Conservation (phyloP, 2,888 invertebrate species). For the Clostera curtula region DNA sequence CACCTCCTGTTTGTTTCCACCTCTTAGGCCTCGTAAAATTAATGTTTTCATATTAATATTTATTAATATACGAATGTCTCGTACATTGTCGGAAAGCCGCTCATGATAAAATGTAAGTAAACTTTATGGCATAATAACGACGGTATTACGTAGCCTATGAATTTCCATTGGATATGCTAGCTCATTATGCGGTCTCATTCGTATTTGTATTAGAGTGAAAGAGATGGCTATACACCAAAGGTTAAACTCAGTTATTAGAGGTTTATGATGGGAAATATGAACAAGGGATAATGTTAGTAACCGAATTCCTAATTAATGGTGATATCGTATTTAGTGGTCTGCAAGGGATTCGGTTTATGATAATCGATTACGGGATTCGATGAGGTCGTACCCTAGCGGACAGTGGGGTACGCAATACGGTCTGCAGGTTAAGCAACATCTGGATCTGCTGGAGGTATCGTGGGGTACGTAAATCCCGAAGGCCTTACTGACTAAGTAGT, state of each 20-base stretch:
- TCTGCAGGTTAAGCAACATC: too few species aligned
- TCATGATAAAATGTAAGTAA: constrained; percentile 61
- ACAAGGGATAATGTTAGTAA: constrained; percentile 14
- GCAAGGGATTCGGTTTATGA: too few species aligned
- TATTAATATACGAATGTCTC: constrained; percentile 61
- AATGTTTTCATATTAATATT: constrained; percentile 67
- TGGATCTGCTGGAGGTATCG: too few species aligned
- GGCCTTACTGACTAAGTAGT: too few species aligned
- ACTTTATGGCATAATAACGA: constrained; percentile 62
- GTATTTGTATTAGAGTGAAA: constrained; percentile 11
- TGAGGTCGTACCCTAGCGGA: too few species aligned
- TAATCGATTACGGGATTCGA: too few species aligned
- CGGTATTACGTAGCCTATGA: constrained; percentile 43
- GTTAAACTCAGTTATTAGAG: constrained; percentile 18
- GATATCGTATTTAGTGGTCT: too few species aligned
- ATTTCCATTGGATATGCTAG: constrained; percentile 36
- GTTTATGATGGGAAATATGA: constrained; percentile 18
- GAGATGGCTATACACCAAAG: constrained; percentile 17
- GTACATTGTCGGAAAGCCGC: constrained; percentile 38
- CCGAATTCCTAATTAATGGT: constrained; percentile 22
- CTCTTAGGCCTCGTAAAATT: constrained; percentile 68
- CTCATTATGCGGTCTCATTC: constrained; percentile 24
- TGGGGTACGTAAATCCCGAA: too few species aligned
- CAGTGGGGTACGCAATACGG: too few species aligned
- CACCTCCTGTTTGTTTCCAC: constrained; percentile 55